These are phyloP conservation scores for Phasianus colchicus DNA, from an alignment of 2,113 vertebrate species.

Conservation along the genomic window DNA sequence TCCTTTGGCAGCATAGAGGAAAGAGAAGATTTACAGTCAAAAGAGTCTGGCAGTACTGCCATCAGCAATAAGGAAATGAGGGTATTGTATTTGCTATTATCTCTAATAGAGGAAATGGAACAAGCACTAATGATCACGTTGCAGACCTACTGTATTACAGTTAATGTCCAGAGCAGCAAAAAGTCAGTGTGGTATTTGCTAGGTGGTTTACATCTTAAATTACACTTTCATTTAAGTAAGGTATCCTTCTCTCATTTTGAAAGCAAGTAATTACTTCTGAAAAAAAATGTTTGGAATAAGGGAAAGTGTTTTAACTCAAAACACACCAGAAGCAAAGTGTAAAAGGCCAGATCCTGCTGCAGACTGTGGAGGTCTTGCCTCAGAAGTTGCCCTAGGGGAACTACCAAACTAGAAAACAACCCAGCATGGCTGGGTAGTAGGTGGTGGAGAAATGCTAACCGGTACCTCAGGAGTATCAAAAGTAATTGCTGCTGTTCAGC, in stretches of 20 bases:
- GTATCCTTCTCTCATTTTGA: not conserved
- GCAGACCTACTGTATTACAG: slow-evolving; percentile 9
- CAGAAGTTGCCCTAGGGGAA: not conserved
- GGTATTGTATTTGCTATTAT: slow-evolving; percentile 31
- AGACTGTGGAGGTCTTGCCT: not conserved
- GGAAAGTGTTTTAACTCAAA: not conserved
- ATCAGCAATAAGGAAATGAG: slow-evolving; percentile 50
- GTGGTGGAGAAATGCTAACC: not conserved
- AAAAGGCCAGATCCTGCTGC: not conserved
- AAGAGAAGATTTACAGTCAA: not conserved
- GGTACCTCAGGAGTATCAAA: not conserved
- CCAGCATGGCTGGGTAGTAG: not conserved
- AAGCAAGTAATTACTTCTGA: not conserved
- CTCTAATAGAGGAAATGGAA: slow-evolving; percentile 49
- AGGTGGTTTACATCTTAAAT: not conserved
- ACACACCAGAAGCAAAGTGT: not conserved
- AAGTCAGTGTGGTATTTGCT: not conserved
- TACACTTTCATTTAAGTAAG: not conserved
- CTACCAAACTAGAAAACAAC: not conserved
- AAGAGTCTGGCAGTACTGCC: not conserved
- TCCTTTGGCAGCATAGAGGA: not conserved
- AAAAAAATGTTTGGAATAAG: slow-evolving; percentile 3
- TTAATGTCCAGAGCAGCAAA: not conserved
- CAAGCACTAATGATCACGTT: not conserved
- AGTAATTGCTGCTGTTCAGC: not conserved